A percentile compares a stretch with the other conserved stretches of the same genome.
These are phyloP conservation scores for Argopecten irradians DNA, from an alignment of 1,140 invertebrate species.

Conservation along the genomic window DNA sequence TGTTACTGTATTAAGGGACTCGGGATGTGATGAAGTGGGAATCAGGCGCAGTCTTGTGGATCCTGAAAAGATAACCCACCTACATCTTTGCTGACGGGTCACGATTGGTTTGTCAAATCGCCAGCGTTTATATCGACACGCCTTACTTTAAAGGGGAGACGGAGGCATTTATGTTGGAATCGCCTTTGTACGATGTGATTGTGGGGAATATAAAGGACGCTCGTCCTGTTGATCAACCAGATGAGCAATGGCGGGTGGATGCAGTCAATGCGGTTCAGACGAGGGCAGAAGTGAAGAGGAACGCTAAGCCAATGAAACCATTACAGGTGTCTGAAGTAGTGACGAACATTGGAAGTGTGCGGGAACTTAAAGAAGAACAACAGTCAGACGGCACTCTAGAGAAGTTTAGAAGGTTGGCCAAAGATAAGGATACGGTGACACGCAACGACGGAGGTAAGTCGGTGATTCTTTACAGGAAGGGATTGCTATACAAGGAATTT, in stretches of 20 bases:
- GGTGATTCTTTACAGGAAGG: background rate
- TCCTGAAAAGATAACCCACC: background rate
- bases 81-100: conserved; percentile 50
- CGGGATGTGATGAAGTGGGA: conserved; percentile 52
- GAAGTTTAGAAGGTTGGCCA: background rate
- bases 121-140: conserved; percentile 40
- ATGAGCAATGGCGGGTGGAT: background rate
- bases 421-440: background rate
- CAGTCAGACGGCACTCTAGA: background rate
- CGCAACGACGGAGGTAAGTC: background rate
- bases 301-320: background rate
- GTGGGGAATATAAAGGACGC: background rate
- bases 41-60: conserved; percentile 38
- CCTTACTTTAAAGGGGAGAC: conserved; percentile 15
- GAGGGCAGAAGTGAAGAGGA: background rate
- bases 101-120: background rate
- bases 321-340: conserved; percentile 5
- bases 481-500: conserved; percentile 24
- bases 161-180: background rate
- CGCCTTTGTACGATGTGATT: conserved; percentile 19
- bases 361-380: conserved; percentile 12
- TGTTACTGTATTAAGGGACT: conserved; percentile 45
- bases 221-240: background rate
- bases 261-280: background rate
- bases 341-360: background rate